Evolutionary conservation across 2,113 vertebrate species (phyloP).

Genomic region (Dendropsophus ebraccatus): DNA sequence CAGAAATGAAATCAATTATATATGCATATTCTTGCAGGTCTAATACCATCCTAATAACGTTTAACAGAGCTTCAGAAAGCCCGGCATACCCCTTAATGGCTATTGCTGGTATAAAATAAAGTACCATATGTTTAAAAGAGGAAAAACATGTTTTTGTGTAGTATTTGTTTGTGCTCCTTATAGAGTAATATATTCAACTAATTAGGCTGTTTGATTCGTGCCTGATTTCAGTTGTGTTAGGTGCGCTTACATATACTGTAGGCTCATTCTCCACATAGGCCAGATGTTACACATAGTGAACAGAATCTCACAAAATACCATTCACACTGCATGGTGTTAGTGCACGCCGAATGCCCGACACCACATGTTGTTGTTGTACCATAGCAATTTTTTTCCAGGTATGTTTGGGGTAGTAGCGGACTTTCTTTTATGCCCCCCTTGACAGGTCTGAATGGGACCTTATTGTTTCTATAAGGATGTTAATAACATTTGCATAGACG

Average conservation of each 20-base stretch:
- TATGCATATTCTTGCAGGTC: not conserved
- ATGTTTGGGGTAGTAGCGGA: no score
- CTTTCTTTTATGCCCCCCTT: no score
- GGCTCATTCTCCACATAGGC: not conserved
- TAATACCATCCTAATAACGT: not conserved
- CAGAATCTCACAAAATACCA: not conserved
- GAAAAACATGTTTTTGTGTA: not conserved
- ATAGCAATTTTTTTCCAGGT: no score
- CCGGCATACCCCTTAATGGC: not conserved
- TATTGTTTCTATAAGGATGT: no score
- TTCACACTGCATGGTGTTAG: constrained; percentile 1
- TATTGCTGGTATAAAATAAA: not conserved
- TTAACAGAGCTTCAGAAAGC: not conserved
- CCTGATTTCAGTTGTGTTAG: not conserved
- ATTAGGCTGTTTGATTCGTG: not conserved
- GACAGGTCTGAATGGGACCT: no score
- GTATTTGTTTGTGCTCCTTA: not conserved
- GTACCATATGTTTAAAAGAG: not conserved
- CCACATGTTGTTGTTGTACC: not conserved
- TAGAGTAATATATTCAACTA: not conserved
- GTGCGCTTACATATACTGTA: not conserved
- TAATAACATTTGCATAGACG: no score
- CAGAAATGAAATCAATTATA: not conserved
- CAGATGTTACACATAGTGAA: not conserved
- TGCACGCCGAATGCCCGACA: not conserved